phyloP scores from a whole-genome alignment of 2,797 vertebrate species.

The Chaunax sp. region DNA sequence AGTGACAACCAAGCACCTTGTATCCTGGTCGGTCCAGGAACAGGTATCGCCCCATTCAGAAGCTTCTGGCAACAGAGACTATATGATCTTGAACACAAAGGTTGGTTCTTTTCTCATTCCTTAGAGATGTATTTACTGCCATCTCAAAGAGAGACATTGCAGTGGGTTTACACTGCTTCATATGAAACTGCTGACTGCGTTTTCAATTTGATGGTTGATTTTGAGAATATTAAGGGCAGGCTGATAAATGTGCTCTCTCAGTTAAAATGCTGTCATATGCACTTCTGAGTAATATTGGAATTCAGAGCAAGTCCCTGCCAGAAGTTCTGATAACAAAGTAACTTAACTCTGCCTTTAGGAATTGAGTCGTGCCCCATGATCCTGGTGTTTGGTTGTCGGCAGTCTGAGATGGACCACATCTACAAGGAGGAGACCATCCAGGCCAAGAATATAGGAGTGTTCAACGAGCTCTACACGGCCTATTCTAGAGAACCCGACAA shows the following conservation, averaged over 20 bases:
- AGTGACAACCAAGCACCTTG: constrained; percentile 92
- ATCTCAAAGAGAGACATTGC: background rate
- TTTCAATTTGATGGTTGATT: constrained; percentile 10
- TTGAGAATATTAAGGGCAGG: constrained; percentile 12
- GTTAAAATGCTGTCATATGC: background rate
- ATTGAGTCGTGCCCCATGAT: constrained; percentile 92
- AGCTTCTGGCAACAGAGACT: constrained; percentile 98
- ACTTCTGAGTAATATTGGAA: constrained; percentile 4
- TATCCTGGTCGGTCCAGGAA: constrained; percentile 95
- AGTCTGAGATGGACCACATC: constrained; percentile 97
- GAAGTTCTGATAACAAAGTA: background rate
- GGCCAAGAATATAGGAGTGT: constrained; percentile 92
- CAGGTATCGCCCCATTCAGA: constrained; percentile 97
- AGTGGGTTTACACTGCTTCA: constrained; percentile 2
- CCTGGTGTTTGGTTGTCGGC: constrained; percentile 96
- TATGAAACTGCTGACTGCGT: background rate
- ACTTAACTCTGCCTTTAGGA: constrained; percentile 73
- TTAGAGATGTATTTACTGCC: background rate
- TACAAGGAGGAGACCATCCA: constrained; percentile 95
- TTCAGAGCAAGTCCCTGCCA: background rate
- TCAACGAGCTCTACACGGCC: constrained; percentile 94
- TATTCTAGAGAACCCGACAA: constrained; percentile 97
- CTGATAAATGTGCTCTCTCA: background rate
- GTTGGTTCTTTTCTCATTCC: constrained; percentile 52
- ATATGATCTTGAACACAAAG: constrained; percentile 92